Percentiles rank a stretch among this genome's conserved stretches.
phyloP scores from a whole-genome alignment of 2,888 invertebrate genomes.

The Matsumyia berberina region DNA sequence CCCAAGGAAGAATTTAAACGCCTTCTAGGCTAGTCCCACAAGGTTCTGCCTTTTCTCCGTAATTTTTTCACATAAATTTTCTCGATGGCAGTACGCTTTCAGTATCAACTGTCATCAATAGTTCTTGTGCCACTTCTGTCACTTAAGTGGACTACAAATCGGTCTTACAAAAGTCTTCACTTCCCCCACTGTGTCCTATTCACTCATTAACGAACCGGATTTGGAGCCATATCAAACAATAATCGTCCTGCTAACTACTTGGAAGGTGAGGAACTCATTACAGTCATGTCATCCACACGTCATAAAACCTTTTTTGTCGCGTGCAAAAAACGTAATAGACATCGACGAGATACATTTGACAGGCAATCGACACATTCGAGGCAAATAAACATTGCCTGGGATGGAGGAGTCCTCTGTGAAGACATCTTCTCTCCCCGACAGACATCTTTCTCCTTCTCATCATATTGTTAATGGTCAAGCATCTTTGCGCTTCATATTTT shows the following conservation, averaged over 20 bases:
- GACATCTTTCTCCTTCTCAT: background rate
- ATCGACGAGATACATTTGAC: background rate
- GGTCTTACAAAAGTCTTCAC: background rate
- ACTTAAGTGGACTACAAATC: too few relatives aligned
- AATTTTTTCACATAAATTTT: too few relatives aligned
- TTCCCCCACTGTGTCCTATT: background rate
- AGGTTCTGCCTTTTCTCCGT: too few relatives aligned
- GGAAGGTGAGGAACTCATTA: background rate
- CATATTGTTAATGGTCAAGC: slow-evolving; percentile 11
- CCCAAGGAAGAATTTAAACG: too few relatives aligned
- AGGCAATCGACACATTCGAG: slow-evolving; percentile 1
- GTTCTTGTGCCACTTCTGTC: too few relatives aligned
- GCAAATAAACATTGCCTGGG: slow-evolving; percentile 1
- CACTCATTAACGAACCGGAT: slow-evolving; percentile 7
- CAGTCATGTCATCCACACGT: background rate
- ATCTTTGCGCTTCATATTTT: slow-evolving; percentile 10
- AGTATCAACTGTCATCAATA: too few relatives aligned
- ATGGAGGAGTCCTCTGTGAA: too few relatives aligned
- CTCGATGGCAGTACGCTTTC: too few relatives aligned
- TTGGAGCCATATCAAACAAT: background rate
- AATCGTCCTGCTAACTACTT: slow-evolving; percentile 7
- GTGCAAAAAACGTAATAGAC: background rate
- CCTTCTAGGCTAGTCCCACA: too few relatives aligned
- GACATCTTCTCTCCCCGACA: background rate
- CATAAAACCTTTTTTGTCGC: background rate